Evolutionary conservation across 1,140 invertebrate genomes (phyloP), one percentile per base, ranked within the genome.

Genomic region (Drosophila grimshawi): DNA sequence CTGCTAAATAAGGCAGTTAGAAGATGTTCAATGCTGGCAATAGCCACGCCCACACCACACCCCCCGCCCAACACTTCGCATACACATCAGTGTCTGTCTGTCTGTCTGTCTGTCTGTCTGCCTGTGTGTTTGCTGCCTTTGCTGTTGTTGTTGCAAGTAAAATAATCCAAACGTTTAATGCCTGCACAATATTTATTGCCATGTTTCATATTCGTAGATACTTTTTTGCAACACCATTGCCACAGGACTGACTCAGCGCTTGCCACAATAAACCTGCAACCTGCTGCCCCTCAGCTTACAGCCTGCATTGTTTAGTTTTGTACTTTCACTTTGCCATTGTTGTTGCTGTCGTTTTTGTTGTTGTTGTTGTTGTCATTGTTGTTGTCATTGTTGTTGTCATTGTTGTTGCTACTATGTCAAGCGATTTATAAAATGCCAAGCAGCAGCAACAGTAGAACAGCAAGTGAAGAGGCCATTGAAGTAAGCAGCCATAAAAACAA

Each of bases 171-270:
- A 80, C 85, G 80, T 89, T 88, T 88, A 88, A 90, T 88, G 85
- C 85, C 85, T 88, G 85, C 85, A 88, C 80, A 88, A 88, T 88
- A 88, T 88, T 88, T 88, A 88, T 88, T 88, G 86, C 85, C 85
- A 88, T 89, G 80, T 89, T 88, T 88, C 85, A 88, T 88, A 88
- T 88, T 88, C 80, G 53, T 71, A 72, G 64, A 70, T 65, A 70
- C 67, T 78, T 71, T 82, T 70, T 78, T 63, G 49, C 60, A 48
- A 62, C 60, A 49, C 33, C 60, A 62, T 74, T 76, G 60, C 76
- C 68, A 52, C 70, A 19, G 19, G 19, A 19, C 19, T 1, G 65
- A 77, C 61, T 59, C 48, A 52, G 46, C 60, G 5, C 8, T 35
- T 46, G 61, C 39, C 62, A 49, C 39, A 33, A 19, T 19, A 19